These are phyloP conservation scores for Argyra leucocephala DNA, from an alignment of 2,888 invertebrate genomes.

Conservation along the genomic window DNA sequence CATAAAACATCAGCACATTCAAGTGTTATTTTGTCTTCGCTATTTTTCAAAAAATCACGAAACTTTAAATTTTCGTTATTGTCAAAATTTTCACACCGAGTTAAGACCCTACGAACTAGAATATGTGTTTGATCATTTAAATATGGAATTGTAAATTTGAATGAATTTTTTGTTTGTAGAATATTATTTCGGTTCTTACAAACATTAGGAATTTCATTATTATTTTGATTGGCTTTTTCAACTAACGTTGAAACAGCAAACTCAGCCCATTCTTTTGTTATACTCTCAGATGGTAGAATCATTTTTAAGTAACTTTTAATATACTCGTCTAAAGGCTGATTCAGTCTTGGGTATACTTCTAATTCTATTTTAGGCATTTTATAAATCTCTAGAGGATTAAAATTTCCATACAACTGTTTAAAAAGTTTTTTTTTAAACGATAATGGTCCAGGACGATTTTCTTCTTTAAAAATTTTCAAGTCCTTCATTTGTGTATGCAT, in stretches of 20 bases:
- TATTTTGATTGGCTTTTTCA: slow-evolving; percentile 17
- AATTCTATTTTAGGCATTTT: slow-evolving; percentile 39
- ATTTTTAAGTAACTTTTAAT: slow-evolving; percentile 40
- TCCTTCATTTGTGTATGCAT: neutral
- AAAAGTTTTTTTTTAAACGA: slow-evolving; percentile 33
- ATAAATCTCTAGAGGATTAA: slow-evolving; percentile 37
- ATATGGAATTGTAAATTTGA: slow-evolving; percentile 52
- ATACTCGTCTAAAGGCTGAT: slow-evolving; percentile 35
- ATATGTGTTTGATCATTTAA: slow-evolving; percentile 50
- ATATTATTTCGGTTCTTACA: slow-evolving; percentile 15
- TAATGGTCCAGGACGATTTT: slow-evolving; percentile 35
- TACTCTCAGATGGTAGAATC: slow-evolving; percentile 37
- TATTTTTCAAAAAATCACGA: slow-evolving; percentile 22
- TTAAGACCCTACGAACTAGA: slow-evolving; percentile 45
- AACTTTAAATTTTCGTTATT: slow-evolving; percentile 32
- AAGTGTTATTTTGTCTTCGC: slow-evolving; percentile 24
- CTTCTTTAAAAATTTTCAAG: neutral
- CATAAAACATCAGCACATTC: slow-evolving; percentile 44
- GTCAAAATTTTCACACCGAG: slow-evolving; percentile 36
- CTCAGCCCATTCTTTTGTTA: slow-evolving; percentile 42
- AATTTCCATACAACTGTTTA: slow-evolving; percentile 35
- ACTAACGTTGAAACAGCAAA: slow-evolving; percentile 39
- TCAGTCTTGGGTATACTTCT: slow-evolving; percentile 37
- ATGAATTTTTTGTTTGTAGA: slow-evolving; percentile 33
- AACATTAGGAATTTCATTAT: slow-evolving; percentile 24